A percentile compares a stretch with the other conserved stretches of the same genome.
Evolutionary conservation across 1,140 invertebrate species (phyloP).

Genomic region (Drosophila pallidifrons): DNA sequence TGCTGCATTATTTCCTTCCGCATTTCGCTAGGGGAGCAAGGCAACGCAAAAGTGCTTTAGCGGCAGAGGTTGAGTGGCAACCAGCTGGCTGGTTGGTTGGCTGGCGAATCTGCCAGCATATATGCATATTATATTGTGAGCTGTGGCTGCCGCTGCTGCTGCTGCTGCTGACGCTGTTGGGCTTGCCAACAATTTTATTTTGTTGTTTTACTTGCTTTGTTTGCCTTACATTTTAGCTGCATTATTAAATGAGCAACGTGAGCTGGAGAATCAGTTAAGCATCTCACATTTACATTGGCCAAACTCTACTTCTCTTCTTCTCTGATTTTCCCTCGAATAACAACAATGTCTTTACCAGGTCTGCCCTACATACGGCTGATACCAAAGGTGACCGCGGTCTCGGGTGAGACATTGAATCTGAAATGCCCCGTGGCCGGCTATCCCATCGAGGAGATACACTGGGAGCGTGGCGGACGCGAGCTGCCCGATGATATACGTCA

Average conservation of each 20-base stretch:
- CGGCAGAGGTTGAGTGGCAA: slow-evolving; percentile 17
- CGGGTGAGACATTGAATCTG: slow-evolving; percentile 91
- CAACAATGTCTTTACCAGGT: slow-evolving; percentile 86
- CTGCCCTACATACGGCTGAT: slow-evolving; percentile 93
- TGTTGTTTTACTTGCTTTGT: slow-evolving; percentile 34
- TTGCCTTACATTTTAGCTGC: slow-evolving; percentile 61
- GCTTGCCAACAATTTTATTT: slow-evolving; percentile 18
- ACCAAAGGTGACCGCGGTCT: slow-evolving; percentile 93
- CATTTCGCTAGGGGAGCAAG: slow-evolving; percentile 37
- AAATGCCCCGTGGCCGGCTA: slow-evolving; percentile 94
- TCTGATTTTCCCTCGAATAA: too few relatives aligned
- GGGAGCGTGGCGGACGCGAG: slow-evolving; percentile 91
- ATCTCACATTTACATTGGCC: slow-evolving; percentile 48
- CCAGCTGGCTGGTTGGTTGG: neutral
- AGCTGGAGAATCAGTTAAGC: slow-evolving; percentile 66
- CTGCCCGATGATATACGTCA: slow-evolving; percentile 93
- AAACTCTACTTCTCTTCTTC: slow-evolving; percentile 6
- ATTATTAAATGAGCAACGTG: slow-evolving; percentile 80
- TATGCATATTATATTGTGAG: slow-evolving; percentile 78
- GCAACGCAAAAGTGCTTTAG: slow-evolving; percentile 71
- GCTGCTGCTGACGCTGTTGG: slow-evolving; percentile 44
- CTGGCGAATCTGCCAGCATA: slow-evolving; percentile 57
- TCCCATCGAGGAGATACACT: slow-evolving; percentile 92
- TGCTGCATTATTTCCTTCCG: slow-evolving; percentile 81
- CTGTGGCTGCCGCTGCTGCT: slow-evolving; percentile 45